Evolutionary conservation across 1,140 invertebrate genomes (phyloP).

Genomic region (Pseudomyrmex sp.): DNA sequence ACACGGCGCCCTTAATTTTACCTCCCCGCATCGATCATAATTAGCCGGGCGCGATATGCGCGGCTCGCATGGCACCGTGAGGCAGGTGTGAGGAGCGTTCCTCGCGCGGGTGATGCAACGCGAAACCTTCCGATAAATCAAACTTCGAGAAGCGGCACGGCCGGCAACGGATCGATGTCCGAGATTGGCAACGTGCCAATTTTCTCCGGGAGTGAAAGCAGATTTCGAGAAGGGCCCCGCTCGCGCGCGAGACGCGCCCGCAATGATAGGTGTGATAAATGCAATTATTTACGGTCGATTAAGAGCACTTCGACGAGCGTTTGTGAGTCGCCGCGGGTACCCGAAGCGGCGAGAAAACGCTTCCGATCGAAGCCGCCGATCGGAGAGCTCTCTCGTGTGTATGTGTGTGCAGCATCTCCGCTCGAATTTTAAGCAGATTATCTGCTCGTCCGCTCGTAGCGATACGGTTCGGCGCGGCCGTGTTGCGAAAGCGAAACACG

Average conservation of each 20-base stretch:
- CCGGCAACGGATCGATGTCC: conserved; percentile 75
- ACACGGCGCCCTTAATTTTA: conserved; percentile 45
- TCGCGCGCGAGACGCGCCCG: conserved; percentile 63
- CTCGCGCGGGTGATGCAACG: conserved; percentile 67
- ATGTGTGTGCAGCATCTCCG: conserved; percentile 44
- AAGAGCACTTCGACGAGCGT: conserved; percentile 78
- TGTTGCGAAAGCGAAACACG: conserved; percentile 72
- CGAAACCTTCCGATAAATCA: conserved; percentile 69
- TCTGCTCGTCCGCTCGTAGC: conserved; percentile 74
- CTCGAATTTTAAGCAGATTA: conserved; percentile 84
- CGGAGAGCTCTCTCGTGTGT: conserved; percentile 51
- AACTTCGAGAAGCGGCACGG: conserved; percentile 69
- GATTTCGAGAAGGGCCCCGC: conserved; percentile 75
- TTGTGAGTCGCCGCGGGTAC: conserved; percentile 51
- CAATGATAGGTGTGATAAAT: conserved; percentile 85
- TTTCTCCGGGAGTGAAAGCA: conserved; percentile 80
- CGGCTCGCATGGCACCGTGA: conserved; percentile 30
- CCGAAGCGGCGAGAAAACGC: conserved; percentile 55
- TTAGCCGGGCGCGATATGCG: conserved; percentile 52
- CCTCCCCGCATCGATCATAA: conserved; percentile 56
- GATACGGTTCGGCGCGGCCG: conserved; percentile 18
- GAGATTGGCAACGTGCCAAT: conserved; percentile 78
- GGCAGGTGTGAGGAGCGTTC: conserved; percentile 60
- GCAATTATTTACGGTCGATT: conserved; percentile 86
- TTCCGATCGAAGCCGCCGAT: conserved; percentile 78